phyloP scores from a whole-genome alignment of 1,140 invertebrate genomes.

The Saccostrea glomerata region DNA sequence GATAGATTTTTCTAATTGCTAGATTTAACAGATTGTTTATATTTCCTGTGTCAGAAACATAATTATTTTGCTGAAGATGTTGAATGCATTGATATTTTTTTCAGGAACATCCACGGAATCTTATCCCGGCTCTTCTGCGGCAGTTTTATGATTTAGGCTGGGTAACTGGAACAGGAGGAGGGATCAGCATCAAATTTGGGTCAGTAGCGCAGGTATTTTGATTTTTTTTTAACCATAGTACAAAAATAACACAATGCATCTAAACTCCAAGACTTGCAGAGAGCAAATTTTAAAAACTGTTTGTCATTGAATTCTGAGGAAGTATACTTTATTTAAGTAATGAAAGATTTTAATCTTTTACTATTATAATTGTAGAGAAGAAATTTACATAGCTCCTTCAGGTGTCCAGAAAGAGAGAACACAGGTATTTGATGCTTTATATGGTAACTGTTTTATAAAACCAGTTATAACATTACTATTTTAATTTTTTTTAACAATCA shows the following conservation, averaged over 20 bases:
- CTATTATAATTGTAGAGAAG: conserved; percentile 84
- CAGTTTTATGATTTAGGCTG: conserved; percentile 96
- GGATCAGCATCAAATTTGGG: conserved; percentile 94
- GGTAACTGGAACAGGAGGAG: conserved; percentile 96
- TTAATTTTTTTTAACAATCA: not conserved
- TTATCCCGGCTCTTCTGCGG: conserved; percentile 93
- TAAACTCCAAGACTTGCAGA: too few species aligned
- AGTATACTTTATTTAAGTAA: too few species aligned
- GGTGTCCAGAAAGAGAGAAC: conserved; percentile 98
- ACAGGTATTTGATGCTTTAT: conserved; percentile 61
- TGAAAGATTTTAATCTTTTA: not conserved
- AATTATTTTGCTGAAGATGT: too few species aligned
- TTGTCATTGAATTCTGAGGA: too few species aligned
- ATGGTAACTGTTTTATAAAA: too few species aligned
- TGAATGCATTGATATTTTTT: not conserved
- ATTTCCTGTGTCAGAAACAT: too few species aligned
- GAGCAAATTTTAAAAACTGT: too few species aligned
- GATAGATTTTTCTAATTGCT: too few species aligned
- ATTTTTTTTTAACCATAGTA: too few species aligned
- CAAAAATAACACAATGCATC: too few species aligned
- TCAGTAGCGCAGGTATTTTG: conserved; percentile 75
- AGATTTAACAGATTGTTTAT: too few species aligned
- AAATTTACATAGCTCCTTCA: conserved; percentile 97
- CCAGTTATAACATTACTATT: too few species aligned
- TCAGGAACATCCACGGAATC: conserved; percentile 86